Percentiles rank a stretch among this genome's conserved stretches.
These are phyloP conservation scores for Drosophila barbarae DNA, from an alignment of 2,888 invertebrate species.

Conservation along the genomic window DNA sequence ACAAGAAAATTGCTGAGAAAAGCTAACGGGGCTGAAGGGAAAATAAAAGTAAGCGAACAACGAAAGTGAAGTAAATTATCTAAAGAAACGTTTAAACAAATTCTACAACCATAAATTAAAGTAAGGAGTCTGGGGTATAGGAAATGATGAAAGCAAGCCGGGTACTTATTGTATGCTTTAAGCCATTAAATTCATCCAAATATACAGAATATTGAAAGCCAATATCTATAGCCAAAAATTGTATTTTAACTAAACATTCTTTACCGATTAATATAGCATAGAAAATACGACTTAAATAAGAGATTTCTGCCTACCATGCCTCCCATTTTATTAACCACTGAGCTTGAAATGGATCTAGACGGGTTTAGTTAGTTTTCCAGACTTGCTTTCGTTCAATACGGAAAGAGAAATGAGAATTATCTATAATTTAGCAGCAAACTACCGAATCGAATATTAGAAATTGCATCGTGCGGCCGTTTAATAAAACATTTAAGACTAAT, in stretches of 20 bases:
- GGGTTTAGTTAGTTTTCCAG: not conserved
- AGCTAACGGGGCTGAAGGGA: constrained; percentile 18
- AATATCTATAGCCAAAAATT: not conserved
- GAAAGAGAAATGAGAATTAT: constrained; percentile 26
- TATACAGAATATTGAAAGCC: not conserved
- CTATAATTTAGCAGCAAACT: constrained; percentile 9
- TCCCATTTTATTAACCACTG: not conserved
- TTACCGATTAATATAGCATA: not conserved
- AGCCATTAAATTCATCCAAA: not conserved
- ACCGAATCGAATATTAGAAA: constrained; percentile 5
- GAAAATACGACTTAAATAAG: not conserved
- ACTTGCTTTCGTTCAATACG: constrained; percentile 9
- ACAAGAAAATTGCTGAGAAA: constrained; percentile 28
- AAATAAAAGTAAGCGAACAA: constrained; percentile 14
- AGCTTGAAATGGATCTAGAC: not conserved
- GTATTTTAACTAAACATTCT: no score
- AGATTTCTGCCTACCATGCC: not conserved
- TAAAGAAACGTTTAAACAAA: constrained; percentile 7
- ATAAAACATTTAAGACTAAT: constrained; percentile 7
- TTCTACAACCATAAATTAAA: not conserved
- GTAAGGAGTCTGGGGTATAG: not conserved
- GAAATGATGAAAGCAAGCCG: not conserved
- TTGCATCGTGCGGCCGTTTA: constrained; percentile 13
- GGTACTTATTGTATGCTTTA: no score
- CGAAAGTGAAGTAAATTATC: constrained; percentile 23